Conservation (phyloP, 2,888 invertebrate species). For the Euproctis similis region DNA sequence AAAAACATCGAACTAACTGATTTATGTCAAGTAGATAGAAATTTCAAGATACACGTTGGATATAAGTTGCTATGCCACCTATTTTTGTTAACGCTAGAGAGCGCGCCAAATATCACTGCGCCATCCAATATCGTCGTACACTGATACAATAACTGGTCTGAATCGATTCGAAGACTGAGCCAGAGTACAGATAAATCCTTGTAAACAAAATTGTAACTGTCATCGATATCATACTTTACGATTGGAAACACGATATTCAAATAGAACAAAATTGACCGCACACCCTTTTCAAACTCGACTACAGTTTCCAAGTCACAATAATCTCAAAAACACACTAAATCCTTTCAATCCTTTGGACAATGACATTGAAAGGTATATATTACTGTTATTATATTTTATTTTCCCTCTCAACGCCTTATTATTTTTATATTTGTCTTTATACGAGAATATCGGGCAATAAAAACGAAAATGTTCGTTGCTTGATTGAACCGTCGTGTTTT, state of each 20-base stretch:
- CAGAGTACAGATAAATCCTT: conserved; percentile 51
- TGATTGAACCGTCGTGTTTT: conserved; percentile 55
- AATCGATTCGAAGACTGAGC: conserved; percentile 25
- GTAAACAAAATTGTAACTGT: conserved; percentile 66
- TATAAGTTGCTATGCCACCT: too few relatives aligned
- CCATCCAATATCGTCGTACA: conserved; percentile 18
- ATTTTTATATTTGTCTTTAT: conserved; percentile 67
- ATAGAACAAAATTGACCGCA: conserved; percentile 50
- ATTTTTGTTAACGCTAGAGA: conserved; percentile 21
- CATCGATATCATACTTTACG: conserved; percentile 62
- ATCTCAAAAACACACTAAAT: conserved; percentile 42
- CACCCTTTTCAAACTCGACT: conserved; percentile 44
- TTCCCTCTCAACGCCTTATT: conserved; percentile 59
- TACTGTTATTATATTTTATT: conserved; percentile 69
- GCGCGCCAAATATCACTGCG: conserved; percentile 20
- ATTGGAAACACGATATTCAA: conserved; percentile 53
- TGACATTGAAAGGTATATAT: conserved; percentile 44
- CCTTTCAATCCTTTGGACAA: conserved; percentile 50
- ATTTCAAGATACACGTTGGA: too few relatives aligned
- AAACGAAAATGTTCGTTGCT: conserved; percentile 61
- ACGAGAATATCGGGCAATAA: conserved; percentile 62
- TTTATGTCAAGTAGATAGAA: too few relatives aligned
- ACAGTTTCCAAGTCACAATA: conserved; percentile 29
- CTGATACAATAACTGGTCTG: conserved; percentile 22
- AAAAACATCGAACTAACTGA: too few relatives aligned